Conservation (phyloP, 2,113 vertebrate species). For the Motacilla alba region DNA sequence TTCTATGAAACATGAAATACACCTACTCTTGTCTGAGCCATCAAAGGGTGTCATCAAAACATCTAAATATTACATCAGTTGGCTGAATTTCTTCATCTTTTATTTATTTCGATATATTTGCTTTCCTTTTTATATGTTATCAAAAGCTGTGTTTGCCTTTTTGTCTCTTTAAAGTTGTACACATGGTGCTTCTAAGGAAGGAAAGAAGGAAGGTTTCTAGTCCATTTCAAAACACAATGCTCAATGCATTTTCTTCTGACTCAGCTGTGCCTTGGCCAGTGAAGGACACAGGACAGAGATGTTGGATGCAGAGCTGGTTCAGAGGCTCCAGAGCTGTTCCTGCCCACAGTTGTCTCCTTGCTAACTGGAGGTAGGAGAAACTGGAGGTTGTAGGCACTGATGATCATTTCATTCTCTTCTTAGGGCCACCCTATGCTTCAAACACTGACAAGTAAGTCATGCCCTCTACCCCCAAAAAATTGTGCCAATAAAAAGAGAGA, state of each 20-base stretch:
- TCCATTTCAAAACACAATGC: not conserved
- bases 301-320: not conserved
- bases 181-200: not conserved
- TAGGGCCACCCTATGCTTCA: not conserved
- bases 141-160: not conserved
- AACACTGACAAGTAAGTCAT: not conserved
- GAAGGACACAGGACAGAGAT: not conserved
- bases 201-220: not conserved
- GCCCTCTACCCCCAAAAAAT: fast-evolving
- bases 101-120: not conserved
- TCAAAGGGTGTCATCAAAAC: not conserved
- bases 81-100: conserved; percentile 2
- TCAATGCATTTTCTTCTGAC: not conserved
- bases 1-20: not conserved
- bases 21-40: not conserved
- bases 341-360: not conserved
- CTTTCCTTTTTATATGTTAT: not conserved
- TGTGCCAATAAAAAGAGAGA: not conserved
- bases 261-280: not conserved
- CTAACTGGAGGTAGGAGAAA: not conserved
- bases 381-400: not conserved
- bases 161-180: not conserved
- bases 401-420: not conserved
- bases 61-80: not conserved
- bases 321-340: not conserved